Percentiles rank a stretch among this genome's conserved stretches.
Evolutionary conservation across 23 tunicate genomes (phyloP).

Genomic region (Styela clava): DNA sequence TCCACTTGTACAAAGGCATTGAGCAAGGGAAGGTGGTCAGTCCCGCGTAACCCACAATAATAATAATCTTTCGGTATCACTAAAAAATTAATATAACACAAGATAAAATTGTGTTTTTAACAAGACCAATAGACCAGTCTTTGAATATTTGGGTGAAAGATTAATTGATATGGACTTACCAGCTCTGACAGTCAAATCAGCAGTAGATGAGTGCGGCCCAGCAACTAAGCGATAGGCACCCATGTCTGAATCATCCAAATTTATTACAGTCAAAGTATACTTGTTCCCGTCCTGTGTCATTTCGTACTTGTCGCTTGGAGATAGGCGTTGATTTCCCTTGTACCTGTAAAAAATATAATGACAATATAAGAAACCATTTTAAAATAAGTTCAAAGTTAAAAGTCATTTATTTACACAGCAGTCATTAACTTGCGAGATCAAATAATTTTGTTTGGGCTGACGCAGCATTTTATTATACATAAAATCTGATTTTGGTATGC

Average conservation of each 20-base stretch:
- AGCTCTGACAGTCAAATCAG: conserved; percentile 38
- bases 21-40: no score
- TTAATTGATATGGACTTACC: background rate
- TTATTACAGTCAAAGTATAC: conserved; percentile 49
- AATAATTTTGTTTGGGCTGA: no score
- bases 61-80: no score
- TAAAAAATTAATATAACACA: no score
- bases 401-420: background rate
- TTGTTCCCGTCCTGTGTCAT: conserved; percentile 58
- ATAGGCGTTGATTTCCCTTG: conserved; percentile 65
- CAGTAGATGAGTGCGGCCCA: conserved; percentile 70
- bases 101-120: no score
- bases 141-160: no score
- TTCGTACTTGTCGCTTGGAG: conserved; percentile 61
- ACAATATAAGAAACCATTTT: background rate
- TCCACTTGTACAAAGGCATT: no score
- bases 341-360: conserved; percentile 49
- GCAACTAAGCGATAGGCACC: conserved; percentile 75
- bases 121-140: no score
- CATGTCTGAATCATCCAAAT: conserved; percentile 58
- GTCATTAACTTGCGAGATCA: no score
- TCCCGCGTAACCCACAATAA: no score
- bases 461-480: no score
- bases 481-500: no score
- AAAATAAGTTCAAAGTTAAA: background rate